phyloP scores from a whole-genome alignment of 1,140 invertebrate species.

The Neodiprion fabricii region DNA sequence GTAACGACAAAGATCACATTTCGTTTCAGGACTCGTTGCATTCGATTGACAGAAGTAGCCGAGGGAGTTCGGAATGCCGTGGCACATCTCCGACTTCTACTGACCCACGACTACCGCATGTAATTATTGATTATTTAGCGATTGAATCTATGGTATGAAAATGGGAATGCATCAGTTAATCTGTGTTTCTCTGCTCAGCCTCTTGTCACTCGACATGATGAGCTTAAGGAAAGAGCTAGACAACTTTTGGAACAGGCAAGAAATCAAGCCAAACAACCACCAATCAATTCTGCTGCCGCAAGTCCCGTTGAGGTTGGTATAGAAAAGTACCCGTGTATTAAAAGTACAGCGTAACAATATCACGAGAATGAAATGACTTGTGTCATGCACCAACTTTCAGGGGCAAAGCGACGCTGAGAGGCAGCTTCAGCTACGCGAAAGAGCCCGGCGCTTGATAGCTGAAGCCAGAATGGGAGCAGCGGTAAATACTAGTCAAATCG shows the following conservation, averaged over 20 bases:
- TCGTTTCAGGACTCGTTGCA: constrained; percentile 26
- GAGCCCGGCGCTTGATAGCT: constrained; percentile 87
- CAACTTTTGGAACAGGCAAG: constrained; percentile 88
- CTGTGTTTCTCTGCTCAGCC: constrained; percentile 63
- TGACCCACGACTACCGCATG: constrained; percentile 53
- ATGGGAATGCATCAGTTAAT: constrained; percentile 18
- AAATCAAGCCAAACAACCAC: constrained; percentile 68
- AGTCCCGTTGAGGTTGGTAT: constrained; percentile 60
- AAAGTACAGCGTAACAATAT: no score
- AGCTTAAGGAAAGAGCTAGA: constrained; percentile 88
- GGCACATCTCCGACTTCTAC: constrained; percentile 48
- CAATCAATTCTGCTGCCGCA: constrained; percentile 46
- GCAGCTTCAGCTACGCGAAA: constrained; percentile 83
- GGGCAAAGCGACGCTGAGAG: constrained; percentile 78
- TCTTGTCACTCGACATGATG: constrained; percentile 79
- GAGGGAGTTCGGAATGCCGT: constrained; percentile 51
- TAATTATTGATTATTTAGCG: constrained; percentile 42
- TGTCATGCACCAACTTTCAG: constrained; percentile 27
- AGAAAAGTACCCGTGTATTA: neutral
- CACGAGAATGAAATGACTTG: neutral
- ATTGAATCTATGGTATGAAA: neutral
- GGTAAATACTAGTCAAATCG: constrained; percentile 55
- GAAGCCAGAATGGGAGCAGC: constrained; percentile 77
- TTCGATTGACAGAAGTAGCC: constrained; percentile 47
- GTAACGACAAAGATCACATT: neutral